Evolutionary conservation across 2,888 invertebrate genomes (phyloP).

Genomic region (Smittia sp.): DNA sequence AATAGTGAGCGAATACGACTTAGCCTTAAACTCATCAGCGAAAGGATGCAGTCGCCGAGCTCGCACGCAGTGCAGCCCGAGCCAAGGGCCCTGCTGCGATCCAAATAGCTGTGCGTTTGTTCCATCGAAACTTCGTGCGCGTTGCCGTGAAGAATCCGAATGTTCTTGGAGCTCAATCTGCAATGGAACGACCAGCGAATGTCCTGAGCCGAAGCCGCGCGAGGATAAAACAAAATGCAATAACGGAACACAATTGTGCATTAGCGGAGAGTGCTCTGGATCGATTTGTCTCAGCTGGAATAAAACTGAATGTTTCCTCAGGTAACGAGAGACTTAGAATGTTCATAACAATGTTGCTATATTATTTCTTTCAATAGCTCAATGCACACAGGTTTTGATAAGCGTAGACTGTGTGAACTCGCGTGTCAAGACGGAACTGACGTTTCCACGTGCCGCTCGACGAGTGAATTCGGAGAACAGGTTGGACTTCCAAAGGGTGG

Average conservation of each 20-base stretch:
- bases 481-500: conserved; percentile 75
- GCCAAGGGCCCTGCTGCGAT: conserved; percentile 95
- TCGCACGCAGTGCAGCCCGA: conserved; percentile 80
- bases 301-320: conserved; percentile 87
- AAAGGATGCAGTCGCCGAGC: conserved; percentile 76
- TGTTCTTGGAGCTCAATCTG: conserved; percentile 88
- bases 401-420: conserved; percentile 87
- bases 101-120: conserved; percentile 76
- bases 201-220: conserved; percentile 79
- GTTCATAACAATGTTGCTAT: too few species aligned
- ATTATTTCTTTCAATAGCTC: conserved; percentile 51
- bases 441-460: conserved; percentile 73
- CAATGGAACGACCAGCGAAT: conserved; percentile 79
- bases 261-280: conserved; percentile 87
- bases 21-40: conserved; percentile 66
- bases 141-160: conserved; percentile 81
- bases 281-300: conserved; percentile 95
- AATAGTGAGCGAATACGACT: conserved; percentile 67
- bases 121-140: conserved; percentile 60
- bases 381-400: conserved; percentile 61
- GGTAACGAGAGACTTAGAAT: conserved; percentile 48
- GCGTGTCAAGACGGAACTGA: conserved; percentile 90
- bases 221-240: conserved; percentile 93
- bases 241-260: conserved; percentile 83
- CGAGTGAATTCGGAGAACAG: conserved; percentile 76